Conservation (phyloP, 1,140 invertebrate species). For the Colletes gigas region DNA sequence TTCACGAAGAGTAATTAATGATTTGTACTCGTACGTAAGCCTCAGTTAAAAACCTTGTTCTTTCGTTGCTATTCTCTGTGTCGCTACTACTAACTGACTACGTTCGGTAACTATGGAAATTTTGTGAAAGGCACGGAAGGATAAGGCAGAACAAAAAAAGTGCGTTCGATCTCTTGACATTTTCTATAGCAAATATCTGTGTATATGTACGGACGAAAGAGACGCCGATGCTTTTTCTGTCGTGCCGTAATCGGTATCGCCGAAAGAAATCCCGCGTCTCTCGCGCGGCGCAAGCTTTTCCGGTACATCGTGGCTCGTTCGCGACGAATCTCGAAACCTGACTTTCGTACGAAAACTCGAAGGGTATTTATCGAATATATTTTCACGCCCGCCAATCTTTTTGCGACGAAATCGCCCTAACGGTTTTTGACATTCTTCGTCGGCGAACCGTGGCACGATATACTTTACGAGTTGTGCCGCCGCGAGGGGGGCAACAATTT, state of each 20-base stretch:
- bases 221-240: background rate
- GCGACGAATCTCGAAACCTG: background rate
- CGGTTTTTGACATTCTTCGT: background rate
- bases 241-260: background rate
- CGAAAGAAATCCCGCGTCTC: background rate
- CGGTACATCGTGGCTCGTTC: conserved; percentile 45
- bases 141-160: background rate
- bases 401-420: background rate
- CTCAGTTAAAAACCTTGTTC: conserved; percentile 38
- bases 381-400: conserved; percentile 1
- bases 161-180: conserved; percentile 15
- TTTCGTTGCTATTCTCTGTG: conserved; percentile 42
- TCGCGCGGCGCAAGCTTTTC: conserved; percentile 3
- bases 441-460: background rate
- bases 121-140: conserved; percentile 18
- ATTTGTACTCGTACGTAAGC: conserved; percentile 54
- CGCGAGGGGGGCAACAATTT: background rate
- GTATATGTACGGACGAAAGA: background rate
- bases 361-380: background rate
- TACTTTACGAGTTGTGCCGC: conserved; percentile 10
- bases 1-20: conserved; percentile 34
- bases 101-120: conserved; percentile 35
- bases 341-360: background rate
- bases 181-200: background rate
- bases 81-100: conserved; percentile 16